These are phyloP conservation scores for Cephus nigrinus DNA, from an alignment of 2,888 invertebrate species.

Conservation along the genomic window DNA sequence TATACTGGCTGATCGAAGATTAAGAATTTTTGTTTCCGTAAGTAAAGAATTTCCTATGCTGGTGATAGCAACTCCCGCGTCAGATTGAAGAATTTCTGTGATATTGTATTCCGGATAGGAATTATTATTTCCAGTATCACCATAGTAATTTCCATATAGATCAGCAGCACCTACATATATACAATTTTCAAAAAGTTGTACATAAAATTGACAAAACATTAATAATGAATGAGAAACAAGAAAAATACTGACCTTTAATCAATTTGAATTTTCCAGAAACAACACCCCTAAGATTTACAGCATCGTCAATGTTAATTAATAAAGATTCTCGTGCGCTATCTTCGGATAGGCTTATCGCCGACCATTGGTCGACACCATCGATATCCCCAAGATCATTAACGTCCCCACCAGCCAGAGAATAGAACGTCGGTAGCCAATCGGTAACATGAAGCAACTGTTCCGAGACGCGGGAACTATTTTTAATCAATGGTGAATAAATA, in stretches of 20 bases:
- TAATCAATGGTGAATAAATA: conserved; percentile 78
- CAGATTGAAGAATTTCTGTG: conserved; percentile 37
- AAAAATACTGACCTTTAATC: conserved; percentile 41
- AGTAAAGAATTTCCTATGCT: conserved; percentile 13
- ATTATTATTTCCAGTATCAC: conserved; percentile 37
- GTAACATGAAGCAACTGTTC: conserved; percentile 79
- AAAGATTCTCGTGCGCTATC: conserved; percentile 72
- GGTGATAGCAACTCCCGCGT: conserved; percentile 39
- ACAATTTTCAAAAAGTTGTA: neutral
- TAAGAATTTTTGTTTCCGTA: conserved; percentile 19
- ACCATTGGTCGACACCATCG: conserved; percentile 67
- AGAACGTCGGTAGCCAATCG: conserved; percentile 86
- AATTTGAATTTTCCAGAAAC: conserved; percentile 48
- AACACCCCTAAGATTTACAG: conserved; percentile 20
- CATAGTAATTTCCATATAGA: conserved; percentile 40
- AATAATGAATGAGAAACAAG: neutral
- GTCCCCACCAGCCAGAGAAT: conserved; percentile 59
- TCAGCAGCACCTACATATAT: neutral
- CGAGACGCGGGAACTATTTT: conserved; percentile 69
- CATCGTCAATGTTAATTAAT: conserved; percentile 79
- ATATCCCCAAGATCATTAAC: conserved; percentile 66
- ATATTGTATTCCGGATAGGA: conserved; percentile 44
- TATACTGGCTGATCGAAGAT: conserved; percentile 32
- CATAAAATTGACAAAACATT: neutral
- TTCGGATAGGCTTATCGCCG: conserved; percentile 35